These are phyloP conservation scores for Acropternis orthonyx DNA, from an alignment of 2,797 vertebrate genomes.

Conservation along the genomic window DNA sequence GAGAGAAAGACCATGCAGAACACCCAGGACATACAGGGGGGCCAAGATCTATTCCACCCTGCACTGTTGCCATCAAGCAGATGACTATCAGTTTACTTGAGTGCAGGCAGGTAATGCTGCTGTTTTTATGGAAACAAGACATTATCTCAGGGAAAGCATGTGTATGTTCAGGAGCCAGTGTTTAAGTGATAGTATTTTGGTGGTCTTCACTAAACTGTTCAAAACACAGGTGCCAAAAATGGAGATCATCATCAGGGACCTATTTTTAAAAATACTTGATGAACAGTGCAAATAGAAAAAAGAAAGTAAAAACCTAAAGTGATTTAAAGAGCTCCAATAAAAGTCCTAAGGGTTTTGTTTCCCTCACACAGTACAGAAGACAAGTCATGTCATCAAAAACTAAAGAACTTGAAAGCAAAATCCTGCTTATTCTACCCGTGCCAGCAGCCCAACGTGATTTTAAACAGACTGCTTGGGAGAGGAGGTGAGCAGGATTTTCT, in stretches of 20 bases:
- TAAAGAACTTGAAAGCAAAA: background rate
- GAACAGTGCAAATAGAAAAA: background rate
- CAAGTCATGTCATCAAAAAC: background rate
- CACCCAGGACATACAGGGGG: background rate
- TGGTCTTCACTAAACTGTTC: background rate
- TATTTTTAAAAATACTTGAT: background rate
- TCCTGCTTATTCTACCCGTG: slow-evolving; percentile 14
- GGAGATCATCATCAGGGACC: background rate
- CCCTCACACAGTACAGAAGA: background rate
- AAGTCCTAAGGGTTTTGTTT: background rate
- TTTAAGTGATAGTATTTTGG: background rate
- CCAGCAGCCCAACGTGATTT: background rate
- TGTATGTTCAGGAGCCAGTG: background rate
- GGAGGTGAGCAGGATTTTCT: slow-evolving; percentile 3
- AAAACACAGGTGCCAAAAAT: background rate
- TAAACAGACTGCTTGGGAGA: background rate
- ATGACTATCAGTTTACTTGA: background rate
- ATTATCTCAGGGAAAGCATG: background rate
- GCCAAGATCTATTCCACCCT: background rate
- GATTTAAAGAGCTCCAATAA: background rate
- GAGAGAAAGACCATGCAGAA: background rate
- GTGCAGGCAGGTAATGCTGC: background rate
- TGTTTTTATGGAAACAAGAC: background rate
- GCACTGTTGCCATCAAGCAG: background rate
- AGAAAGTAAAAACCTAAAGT: background rate